These are phyloP conservation scores for Papilio xuthus DNA, from an alignment of 1,140 invertebrate species.

Conservation along the genomic window DNA sequence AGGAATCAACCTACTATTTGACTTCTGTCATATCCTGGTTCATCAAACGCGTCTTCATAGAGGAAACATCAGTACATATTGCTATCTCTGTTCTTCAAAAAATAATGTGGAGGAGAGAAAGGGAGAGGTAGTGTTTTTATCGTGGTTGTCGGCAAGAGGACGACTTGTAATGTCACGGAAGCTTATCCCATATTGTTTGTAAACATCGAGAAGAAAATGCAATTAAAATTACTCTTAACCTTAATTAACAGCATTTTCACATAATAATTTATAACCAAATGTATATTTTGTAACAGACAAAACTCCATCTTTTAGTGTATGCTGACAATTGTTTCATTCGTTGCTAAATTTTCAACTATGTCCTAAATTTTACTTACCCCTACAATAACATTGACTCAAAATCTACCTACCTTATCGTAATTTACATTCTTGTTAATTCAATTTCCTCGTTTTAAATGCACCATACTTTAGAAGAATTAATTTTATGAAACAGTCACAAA, in stretches of 20 bases:
- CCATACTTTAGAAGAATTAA: not conserved
- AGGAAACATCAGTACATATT: not conserved
- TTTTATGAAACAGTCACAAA: not conserved
- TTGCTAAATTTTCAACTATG: not conserved
- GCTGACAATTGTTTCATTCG: not conserved
- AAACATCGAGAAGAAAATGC: not conserved
- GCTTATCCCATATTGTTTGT: not conserved
- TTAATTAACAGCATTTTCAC: not conserved
- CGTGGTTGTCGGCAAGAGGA: not conserved
- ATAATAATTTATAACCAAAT: not conserved
- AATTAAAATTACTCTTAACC: not conserved
- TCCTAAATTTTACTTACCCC: not conserved
- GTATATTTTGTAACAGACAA: not conserved
- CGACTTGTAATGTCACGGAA: not conserved
- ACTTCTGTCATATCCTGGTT: not conserved
- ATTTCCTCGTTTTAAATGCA: too few species aligned
- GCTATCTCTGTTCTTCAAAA: not conserved
- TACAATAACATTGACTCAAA: not conserved
- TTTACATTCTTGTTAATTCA: not conserved
- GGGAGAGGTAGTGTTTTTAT: not conserved
- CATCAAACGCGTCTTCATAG: not conserved
- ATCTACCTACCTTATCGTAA: not conserved
- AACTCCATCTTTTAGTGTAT: not conserved
- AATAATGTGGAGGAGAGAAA: not conserved
- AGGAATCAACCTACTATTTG: not conserved